Base-by-base conservation (phyloP, 1,140 invertebrate genomes). In the Gryon sp. region DNA sequence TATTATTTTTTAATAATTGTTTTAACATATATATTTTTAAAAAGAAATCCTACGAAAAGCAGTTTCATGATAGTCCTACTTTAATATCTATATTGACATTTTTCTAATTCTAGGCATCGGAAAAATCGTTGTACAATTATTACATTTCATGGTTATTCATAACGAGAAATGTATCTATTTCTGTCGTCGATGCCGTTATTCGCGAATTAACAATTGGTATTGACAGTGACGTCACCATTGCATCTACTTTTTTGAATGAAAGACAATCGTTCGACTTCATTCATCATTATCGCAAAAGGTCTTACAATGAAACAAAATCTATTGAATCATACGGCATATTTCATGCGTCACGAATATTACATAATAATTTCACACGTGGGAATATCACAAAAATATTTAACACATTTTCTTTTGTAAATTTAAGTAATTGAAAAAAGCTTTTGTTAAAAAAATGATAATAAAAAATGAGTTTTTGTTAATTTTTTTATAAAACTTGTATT, bases 71-170 rank as follows among this genome's bases (percentile, higher is more conserved):
- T n/a, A n/a, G n/a, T n/a, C n/a, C n/a, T n/a, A n/a, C n/a, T n/a
- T n/a, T n/a, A n/a, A n/a, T n/a, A n/a, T n/a, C n/a, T n/a, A n/a
- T n/a, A n/a, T n/a, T n/a, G n/a, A n/a, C n/a, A n/a, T n/a, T n/a
- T n/a, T n/a, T n/a, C n/a, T n/a, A n/a, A 38, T 38, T 20, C 14
- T 7, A 86, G 84, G 84, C 84, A 4, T 86, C 84, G 0, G 82
- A 85, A 41, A 86, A 84, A 52, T 78, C 74, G 15, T 53, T 82
- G 0, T 85, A 80, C 15, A 82, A 85, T 52, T 85, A 86, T 50
- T 85, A 84, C 26, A 63, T 85, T 1, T 86, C 84, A 0, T 86
- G 84, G 84, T 46, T 86, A 15, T 34, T 86, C 52, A 76, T 86
- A 19, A 82, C 78, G 0, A 68, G 62, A 16, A 78, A 76, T 30